phyloP scores from a whole-genome alignment of 2,113 vertebrate genomes.

The Sus scrofa region DNA sequence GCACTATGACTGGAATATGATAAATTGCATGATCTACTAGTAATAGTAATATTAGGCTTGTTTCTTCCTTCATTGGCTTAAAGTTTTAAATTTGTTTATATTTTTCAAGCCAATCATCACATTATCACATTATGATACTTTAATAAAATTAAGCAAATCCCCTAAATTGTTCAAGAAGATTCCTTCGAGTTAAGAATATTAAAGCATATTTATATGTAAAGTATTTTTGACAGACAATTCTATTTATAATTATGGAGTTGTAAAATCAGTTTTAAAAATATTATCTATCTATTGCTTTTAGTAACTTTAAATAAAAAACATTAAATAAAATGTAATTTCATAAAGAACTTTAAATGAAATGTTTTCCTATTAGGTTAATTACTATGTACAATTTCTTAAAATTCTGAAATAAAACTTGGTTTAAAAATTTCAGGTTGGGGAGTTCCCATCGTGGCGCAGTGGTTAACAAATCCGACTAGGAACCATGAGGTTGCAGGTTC shows the following conservation, averaged over 20 bases:
- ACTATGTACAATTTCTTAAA: constrained; percentile 17
- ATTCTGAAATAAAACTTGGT: constrained; percentile 29
- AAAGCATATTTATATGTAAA: not conserved
- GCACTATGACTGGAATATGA: not conserved
- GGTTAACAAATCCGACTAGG: no score
- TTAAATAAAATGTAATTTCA: constrained; percentile 34
- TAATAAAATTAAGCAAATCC: not conserved
- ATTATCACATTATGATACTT: not conserved
- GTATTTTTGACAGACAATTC: constrained; percentile 37
- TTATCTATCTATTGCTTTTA: not conserved
- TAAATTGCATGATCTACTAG: not conserved
- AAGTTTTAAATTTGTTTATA: constrained; percentile 8
- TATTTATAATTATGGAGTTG: constrained; percentile 2
- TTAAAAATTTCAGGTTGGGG: no score
- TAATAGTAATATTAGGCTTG: not conserved
- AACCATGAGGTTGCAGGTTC: no score
- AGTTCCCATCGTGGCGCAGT: no score
- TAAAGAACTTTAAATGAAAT: constrained; percentile 42
- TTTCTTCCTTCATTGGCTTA: constrained; percentile 24
- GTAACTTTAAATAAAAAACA: constrained; percentile 6
- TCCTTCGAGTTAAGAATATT: not conserved
- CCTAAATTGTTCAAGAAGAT: constrained; percentile 42
- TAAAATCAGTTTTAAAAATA: constrained; percentile 37
- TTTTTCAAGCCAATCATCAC: not conserved
- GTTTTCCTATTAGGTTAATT: not conserved